Percentiles rank a stretch among this genome's conserved stretches.
These are phyloP conservation scores for Anodontia alba DNA, from an alignment of 2,888 invertebrate genomes.

Conservation along the genomic window DNA sequence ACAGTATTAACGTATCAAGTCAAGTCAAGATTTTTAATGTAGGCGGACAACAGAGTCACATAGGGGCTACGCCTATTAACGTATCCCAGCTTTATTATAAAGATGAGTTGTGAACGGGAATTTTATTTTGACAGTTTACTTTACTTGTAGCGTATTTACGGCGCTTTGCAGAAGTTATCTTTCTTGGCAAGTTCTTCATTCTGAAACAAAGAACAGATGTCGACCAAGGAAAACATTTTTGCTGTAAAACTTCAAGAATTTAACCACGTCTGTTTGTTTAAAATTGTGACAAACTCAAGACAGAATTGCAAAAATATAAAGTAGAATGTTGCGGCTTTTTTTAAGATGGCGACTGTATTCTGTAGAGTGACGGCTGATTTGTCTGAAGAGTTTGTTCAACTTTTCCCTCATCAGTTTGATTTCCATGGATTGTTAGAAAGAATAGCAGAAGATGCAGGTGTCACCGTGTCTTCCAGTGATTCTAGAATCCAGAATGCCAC, in stretches of 20 bases:
- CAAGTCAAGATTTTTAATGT: no score
- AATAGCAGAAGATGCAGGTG: conserved; percentile 67
- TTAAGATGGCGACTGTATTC: conserved; percentile 63
- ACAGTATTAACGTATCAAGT: no score
- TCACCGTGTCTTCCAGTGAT: conserved; percentile 37
- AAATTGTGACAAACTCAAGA: neutral
- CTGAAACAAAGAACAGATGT: neutral
- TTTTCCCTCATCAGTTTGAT: conserved; percentile 67
- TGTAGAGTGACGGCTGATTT: conserved; percentile 66
- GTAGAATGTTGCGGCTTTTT: no score
- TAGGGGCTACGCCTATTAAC: no score
- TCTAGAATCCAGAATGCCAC: neutral
- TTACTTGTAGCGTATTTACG: conserved; percentile 28
- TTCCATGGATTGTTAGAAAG: conserved; percentile 63
- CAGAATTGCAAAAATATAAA: neutral
- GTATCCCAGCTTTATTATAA: no score
- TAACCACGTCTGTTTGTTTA: neutral
- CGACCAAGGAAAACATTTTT: conserved; percentile 7
- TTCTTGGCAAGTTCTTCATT: conserved; percentile 7
- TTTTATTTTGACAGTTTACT: no score
- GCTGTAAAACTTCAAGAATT: conserved; percentile 50
- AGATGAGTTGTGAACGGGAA: no score
- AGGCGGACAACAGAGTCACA: no score
- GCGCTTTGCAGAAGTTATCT: neutral
- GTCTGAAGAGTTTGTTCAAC: conserved; percentile 56